Base-by-base conservation (phyloP, 1,140 invertebrate species). In the Formica selysi region DNA sequence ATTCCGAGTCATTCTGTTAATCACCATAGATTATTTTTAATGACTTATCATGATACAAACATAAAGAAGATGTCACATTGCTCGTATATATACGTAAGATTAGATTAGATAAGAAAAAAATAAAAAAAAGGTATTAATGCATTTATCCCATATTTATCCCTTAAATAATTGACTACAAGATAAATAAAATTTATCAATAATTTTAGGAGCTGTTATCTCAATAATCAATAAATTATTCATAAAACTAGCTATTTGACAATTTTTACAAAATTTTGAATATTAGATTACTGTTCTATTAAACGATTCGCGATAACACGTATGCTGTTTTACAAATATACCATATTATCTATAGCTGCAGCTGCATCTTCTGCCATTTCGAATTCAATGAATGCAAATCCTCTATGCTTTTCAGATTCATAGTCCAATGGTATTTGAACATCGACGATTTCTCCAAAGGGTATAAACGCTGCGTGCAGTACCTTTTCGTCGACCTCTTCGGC, bases 401-500 rank as follows among this genome's bases (percentile, higher is more conserved):
- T 96, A 93, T 99, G 99, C 93, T 99, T 99, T 94, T 99, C 98
- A 81, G 97, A 98, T 95, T 99, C 98, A 96, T 99, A 99, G 96
- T 99, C 99, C 32, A 99, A 95, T 44, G 99, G 99, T 93, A 99
- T 99, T 95, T 99, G 98, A 38, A 99, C 97, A 95, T 99, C 99
- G 51, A 99, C 96, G 70, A 99, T 97, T 94, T 99, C 99, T 16
- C 99, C 99, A 95, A 99, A 99, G 19, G 99, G 98, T 90, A 99
- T 98, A 93, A 99, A 99, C 0, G 99, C 99, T 86, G 98, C 98
- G 94, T 98, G 98, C 4, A 99, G 95, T 84, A 99, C 97, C 95
- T 99, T 99, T 91, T 99, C 98, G 92, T 99, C 98, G 0, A 99
- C 99, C 96, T 99, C 99, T 92, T 99, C 99, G 0, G 99, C 98